Percentiles rank a stretch among this genome's conserved stretches.
Conservation (phyloP, 2,888 invertebrate genomes). For the Netelia melanura region DNA sequence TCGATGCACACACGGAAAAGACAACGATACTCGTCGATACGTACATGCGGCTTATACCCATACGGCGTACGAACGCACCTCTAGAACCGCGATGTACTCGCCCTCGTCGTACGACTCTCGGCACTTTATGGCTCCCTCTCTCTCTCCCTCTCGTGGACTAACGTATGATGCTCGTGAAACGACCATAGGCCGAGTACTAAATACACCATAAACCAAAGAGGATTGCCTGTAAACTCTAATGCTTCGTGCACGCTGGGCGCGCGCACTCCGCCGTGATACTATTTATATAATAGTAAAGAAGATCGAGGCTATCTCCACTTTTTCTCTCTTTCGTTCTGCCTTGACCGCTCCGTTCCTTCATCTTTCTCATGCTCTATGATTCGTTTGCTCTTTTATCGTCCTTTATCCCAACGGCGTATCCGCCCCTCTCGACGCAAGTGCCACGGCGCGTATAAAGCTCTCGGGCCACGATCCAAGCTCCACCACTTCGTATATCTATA, state of each 20-base stretch:
- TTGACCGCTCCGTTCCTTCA: too few species aligned
- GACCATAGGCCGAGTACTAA: slow-evolving; percentile 74
- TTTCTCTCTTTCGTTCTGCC: too few species aligned
- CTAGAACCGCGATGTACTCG: slow-evolving; percentile 25
- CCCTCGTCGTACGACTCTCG: slow-evolving; percentile 10
- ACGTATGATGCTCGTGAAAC: slow-evolving; percentile 77
- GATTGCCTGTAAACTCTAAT: slow-evolving; percentile 78
- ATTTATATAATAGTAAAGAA: slow-evolving; percentile 20
- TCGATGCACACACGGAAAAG: not conserved
- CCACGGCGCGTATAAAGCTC: slow-evolving; percentile 39
- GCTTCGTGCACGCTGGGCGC: slow-evolving; percentile 68
- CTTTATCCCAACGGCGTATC: not conserved
- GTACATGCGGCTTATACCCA: not conserved
- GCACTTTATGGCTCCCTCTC: slow-evolving; percentile 53
- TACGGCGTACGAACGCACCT: not conserved
- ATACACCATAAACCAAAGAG: slow-evolving; percentile 79
- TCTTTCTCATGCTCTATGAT: too few species aligned
- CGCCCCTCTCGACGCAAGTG: not conserved
- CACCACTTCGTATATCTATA: not conserved
- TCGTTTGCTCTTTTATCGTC: slow-evolving; percentile 8
- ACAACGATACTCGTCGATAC: slow-evolving; percentile 16
- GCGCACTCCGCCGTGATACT: slow-evolving; percentile 14
- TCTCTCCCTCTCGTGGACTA: slow-evolving; percentile 59
- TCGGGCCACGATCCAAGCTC: slow-evolving; percentile 33
- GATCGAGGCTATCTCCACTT: not conserved